A percentile compares a stretch with the other conserved stretches of the same genome.
Evolutionary conservation across 2,888 invertebrate species (phyloP).

Genomic region (Ichneumon xanthorius): DNA sequence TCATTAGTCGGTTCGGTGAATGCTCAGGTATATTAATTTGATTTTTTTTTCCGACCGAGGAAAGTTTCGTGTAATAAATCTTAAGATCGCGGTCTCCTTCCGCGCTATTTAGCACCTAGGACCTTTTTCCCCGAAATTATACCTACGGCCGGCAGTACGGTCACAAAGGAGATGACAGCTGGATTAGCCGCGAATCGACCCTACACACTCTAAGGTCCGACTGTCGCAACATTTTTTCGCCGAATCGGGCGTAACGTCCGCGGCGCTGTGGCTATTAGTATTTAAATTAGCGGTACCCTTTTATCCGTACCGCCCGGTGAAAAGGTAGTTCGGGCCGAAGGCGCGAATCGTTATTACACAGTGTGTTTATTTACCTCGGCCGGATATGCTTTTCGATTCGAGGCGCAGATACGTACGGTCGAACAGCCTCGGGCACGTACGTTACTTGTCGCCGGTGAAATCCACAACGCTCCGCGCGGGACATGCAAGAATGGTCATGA

Average conservation of each 20-base stretch:
- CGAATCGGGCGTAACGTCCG: conserved; percentile 38
- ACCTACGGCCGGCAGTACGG: conserved; percentile 6
- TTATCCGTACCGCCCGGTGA: conserved; percentile 43
- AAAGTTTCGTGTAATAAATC: conserved; percentile 38
- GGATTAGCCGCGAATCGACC: conserved; percentile 28
- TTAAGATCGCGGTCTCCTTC: conserved; percentile 23
- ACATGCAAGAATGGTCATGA: neutral
- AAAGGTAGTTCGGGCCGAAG: conserved; percentile 13
- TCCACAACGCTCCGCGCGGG: neutral
- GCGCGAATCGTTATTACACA: neutral
- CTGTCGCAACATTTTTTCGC: conserved; percentile 49
- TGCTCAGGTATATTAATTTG: neutral
- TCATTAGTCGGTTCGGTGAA: conserved; percentile 1
- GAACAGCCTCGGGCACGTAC: conserved; percentile 20
- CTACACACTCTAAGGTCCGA: conserved; percentile 5
- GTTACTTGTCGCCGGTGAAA: conserved; percentile 28
- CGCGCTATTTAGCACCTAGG: conserved; percentile 11
- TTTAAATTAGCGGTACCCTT: conserved; percentile 62
- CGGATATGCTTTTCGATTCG: conserved; percentile 26
- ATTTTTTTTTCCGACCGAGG: conserved; percentile 17
- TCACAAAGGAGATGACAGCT: conserved; percentile 6
- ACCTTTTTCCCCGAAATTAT: conserved; percentile 42
- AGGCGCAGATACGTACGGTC: neutral
- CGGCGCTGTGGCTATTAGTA: conserved; percentile 54
- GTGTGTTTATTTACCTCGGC: conserved; percentile 59